Conservation (phyloP, 2,888 invertebrate species). For the Pollenia amentaria region DNA sequence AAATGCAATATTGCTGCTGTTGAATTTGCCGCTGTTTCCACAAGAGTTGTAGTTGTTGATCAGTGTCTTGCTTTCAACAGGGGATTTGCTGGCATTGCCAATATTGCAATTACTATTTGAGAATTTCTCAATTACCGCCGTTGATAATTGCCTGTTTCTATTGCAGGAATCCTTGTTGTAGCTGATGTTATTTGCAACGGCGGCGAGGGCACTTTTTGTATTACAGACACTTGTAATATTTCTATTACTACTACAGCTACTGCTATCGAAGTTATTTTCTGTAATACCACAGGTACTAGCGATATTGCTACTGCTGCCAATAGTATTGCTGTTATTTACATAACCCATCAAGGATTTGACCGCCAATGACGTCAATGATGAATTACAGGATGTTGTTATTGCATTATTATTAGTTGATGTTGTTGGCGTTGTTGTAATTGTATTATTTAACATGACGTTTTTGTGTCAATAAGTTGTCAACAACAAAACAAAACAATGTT, state of each 20-base stretch:
- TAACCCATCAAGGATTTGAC: conserved; percentile 61
- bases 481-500: conserved; percentile 15
- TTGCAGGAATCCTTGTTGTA: conserved; percentile 74
- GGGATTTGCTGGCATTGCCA: conserved; percentile 42
- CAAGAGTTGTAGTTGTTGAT: conserved; percentile 74
- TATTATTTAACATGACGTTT: conserved; percentile 74
- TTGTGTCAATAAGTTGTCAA: conserved; percentile 47
- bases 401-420: conserved; percentile 22
- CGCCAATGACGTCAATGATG: conserved; percentile 57
- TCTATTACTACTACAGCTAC: conserved; percentile 5
- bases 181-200: conserved; percentile 61
- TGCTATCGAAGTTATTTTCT: neutral
- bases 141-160: conserved; percentile 81
- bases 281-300: conserved; percentile 52
- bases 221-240: conserved; percentile 19
- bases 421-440: conserved; percentile 67
- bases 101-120: conserved; percentile 81
- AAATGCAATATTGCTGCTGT: conserved; percentile 58
- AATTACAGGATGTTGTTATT: conserved; percentile 35
- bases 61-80: conserved; percentile 28
- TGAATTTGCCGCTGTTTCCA: conserved; percentile 41
- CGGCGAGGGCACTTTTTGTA: conserved; percentile 15
- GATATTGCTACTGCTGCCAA: conserved; percentile 77
- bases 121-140: conserved; percentile 84
- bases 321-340: conserved; percentile 69